Evolutionary conservation across 2,113 vertebrate species (phyloP).

Genomic region (Tretioscincus oriximinensis): DNA sequence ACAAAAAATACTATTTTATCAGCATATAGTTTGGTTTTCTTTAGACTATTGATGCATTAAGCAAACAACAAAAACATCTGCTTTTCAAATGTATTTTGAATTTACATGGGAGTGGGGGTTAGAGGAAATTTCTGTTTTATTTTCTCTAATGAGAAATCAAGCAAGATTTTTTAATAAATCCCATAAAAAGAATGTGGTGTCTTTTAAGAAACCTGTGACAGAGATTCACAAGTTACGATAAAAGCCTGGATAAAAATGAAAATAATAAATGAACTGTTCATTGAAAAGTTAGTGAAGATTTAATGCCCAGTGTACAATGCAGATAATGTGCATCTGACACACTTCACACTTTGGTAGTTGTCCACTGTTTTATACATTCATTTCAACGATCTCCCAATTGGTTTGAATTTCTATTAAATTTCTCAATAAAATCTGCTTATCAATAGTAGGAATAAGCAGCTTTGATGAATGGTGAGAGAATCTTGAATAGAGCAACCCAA

Average conservation of each 20-base stretch:
- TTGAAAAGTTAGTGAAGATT: constrained; percentile 33
- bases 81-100: constrained; percentile 34
- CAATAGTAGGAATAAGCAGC: constrained; percentile 22
- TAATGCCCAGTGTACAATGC: constrained; percentile 35
- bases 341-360: constrained; percentile 22
- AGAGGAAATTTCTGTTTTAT: constrained; percentile 20
- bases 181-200: constrained; percentile 26
- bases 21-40: constrained; percentile 43
- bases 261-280: constrained; percentile 31
- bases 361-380: constrained; percentile 22
- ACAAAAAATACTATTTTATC: constrained; percentile 33
- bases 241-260: constrained; percentile 20
- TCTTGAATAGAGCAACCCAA: not conserved
- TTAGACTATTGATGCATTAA: constrained; percentile 27
- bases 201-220: constrained; percentile 46
- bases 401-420: constrained; percentile 17
- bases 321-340: constrained; percentile 23
- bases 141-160: constrained; percentile 27
- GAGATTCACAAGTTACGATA: constrained; percentile 44
- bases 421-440: constrained; percentile 33
- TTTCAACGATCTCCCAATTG: constrained; percentile 11
- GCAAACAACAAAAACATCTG: constrained; percentile 9
- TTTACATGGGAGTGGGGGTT: constrained; percentile 1
- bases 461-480: constrained; percentile 30
- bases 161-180: constrained; percentile 41